Evolutionary conservation across 1,140 invertebrate genomes (phyloP).

Genomic region (Drosophila nigrodunni): DNA sequence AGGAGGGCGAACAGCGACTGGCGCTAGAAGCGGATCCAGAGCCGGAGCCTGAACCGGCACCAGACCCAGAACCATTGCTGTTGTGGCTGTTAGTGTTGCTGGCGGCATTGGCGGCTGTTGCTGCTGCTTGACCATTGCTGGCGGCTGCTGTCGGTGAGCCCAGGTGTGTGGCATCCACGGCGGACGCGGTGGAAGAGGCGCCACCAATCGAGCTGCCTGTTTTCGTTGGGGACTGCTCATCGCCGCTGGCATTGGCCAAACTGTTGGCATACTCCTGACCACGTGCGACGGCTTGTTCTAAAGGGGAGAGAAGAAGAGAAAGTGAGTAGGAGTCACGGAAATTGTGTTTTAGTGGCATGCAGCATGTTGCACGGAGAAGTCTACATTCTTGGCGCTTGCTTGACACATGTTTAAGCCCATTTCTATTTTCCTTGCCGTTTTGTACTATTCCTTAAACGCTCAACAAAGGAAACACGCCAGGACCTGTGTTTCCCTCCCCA

Average conservation of each 20-base stretch:
- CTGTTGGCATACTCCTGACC: conserved; percentile 75
- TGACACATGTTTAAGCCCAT: conserved; percentile 56
- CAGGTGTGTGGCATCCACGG: conserved; percentile 10
- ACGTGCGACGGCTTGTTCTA: conserved; percentile 77
- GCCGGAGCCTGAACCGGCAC: conserved; percentile 1
- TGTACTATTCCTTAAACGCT: conserved; percentile 67
- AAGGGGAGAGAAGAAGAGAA: background rate
- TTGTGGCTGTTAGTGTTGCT: conserved; percentile 31
- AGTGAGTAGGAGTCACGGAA: background rate
- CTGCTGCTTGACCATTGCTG: conserved; percentile 46
- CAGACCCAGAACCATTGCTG: conserved; percentile 9
- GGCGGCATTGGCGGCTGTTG: conserved; percentile 21
- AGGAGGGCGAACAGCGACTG: conserved; percentile 57
- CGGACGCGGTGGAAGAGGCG: background rate
- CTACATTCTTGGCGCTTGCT: conserved; percentile 59
- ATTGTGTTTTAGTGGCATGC: conserved; percentile 17
- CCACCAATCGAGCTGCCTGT: conserved; percentile 13
- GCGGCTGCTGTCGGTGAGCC: conserved; percentile 16
- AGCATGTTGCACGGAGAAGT: background rate
- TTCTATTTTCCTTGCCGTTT: conserved; percentile 54
- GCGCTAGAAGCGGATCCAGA: conserved; percentile 11
- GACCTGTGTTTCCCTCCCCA: conserved; percentile 23
- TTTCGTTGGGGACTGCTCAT: conserved; percentile 77
- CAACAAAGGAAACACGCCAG: conserved; percentile 52
- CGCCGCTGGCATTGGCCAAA: conserved; percentile 72